Evolutionary conservation across 2,888 invertebrate genomes (phyloP).

Genomic region (Amiota mariae): DNA sequence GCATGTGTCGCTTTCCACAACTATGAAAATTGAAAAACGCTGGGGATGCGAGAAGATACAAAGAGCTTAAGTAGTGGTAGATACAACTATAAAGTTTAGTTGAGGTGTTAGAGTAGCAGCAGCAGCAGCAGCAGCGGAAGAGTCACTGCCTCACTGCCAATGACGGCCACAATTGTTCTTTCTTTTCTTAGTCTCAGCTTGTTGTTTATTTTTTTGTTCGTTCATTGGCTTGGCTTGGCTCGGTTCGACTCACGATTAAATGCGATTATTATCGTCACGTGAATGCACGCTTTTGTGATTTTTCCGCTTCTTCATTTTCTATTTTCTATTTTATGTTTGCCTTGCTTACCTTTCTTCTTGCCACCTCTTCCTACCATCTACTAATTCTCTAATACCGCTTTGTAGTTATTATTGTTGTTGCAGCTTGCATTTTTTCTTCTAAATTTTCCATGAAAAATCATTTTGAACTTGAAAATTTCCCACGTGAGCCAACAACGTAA

Average conservation of each 20-base stretch:
- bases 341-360: too few species aligned
- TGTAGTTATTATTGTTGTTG: too few species aligned
- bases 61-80: too few species aligned
- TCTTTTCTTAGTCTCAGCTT: too few species aligned
- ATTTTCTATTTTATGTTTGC: background rate
- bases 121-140: background rate
- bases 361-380: too few species aligned
- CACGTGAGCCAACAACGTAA: conserved; percentile 51
- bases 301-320: background rate
- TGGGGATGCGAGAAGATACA: background rate
- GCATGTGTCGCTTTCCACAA: conserved; percentile 17
- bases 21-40: background rate
- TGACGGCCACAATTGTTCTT: background rate
- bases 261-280: conserved; percentile 67
- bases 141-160: background rate
- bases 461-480: conserved; percentile 67
- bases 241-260: conserved; percentile 56
- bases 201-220: background rate
- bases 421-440: background rate
- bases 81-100: too few species aligned
- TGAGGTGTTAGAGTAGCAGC: background rate
- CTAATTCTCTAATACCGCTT: too few species aligned
- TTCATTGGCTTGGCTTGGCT: background rate
- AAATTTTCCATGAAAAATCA: conserved; percentile 56
- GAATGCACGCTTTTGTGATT: conserved; percentile 56